phyloP scores from a whole-genome alignment of 2,113 vertebrate species.

The Orycteropus afer region DNA sequence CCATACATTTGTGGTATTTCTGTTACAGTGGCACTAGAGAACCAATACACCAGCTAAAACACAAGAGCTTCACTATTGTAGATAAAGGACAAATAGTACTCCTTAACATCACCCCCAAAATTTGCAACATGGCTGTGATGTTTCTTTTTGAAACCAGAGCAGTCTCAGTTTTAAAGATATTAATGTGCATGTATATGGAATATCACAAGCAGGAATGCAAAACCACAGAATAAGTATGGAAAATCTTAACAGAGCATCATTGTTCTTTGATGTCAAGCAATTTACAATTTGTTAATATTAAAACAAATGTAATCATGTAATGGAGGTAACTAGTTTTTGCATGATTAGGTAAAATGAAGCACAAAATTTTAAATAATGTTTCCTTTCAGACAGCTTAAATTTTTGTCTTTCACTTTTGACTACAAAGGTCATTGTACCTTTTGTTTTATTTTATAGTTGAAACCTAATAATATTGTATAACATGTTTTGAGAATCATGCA shows the following conservation, averaged over 20 bases:
- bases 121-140: neutral
- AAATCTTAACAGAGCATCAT: neutral
- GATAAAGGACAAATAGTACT: neutral
- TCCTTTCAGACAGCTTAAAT: neutral
- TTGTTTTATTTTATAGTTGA: slow-evolving; percentile 9
- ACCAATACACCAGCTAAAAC: too few species aligned
- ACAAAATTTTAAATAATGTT: neutral
- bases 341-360: neutral
- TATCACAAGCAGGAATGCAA: neutral
- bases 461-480: neutral
- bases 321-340: neutral
- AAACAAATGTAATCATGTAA: neutral
- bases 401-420: slow-evolving; percentile 7
- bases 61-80: neutral
- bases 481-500: neutral
- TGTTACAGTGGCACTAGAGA: too few species aligned
- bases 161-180: neutral
- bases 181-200: neutral
- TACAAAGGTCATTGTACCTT: neutral
- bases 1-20: too few species aligned
- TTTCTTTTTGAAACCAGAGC: neutral
- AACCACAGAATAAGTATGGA: neutral
- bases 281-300: neutral
- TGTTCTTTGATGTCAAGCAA: slow-evolving; percentile 22
- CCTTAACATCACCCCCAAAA: neutral